Evolutionary conservation across 2,888 invertebrate species (phyloP), one percentile per base, ranked within the genome.

Genomic region (Pharmacophagus antenor): DNA sequence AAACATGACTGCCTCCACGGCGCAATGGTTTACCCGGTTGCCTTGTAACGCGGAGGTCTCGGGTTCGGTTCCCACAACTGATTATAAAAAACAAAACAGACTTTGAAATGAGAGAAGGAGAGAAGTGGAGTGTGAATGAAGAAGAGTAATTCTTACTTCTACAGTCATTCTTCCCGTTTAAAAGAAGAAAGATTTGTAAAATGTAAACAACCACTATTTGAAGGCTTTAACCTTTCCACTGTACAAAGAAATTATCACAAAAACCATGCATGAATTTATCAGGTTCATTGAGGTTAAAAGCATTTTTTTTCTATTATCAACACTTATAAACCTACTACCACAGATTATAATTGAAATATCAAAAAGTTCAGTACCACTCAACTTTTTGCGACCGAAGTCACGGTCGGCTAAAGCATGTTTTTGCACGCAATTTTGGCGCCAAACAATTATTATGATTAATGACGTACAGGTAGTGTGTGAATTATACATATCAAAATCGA

Each of bases 381-480:
- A 65, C 76, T 83, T 85, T 80, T 82, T 76, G 71, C 62, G 58
- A 44, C 48, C 52, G 63, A 71, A 85, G 88, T 89, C 89, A 89
- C 72, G 89, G 88, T 77, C 89, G 89, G 82, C 86, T 87, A 82
- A 70, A 68, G 69, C 18, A 71, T 65, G 77, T 89, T 88, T 88
- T 88, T 89, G 78, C 73, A 73, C 75, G 82, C 82, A 85, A 88
- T 88, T 87, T 89, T 82, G 86, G 89, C 89, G 89, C 89, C 89
- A 79, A 82, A 77, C 72, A 74, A 72, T 72, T 70, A 68, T 67
- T 52, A 76, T 68, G 73, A 80, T 79, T 72, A 72, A 79, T 80
- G 72, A 76, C 70, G 72, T 70, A 53, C 46, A 57, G 54, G 47
- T 46, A 61, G 46, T 27, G 48, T 44, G 46, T 48, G 57, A 55